Conservation (phyloP, 2,888 invertebrate species). For the Furcula furcula region DNA sequence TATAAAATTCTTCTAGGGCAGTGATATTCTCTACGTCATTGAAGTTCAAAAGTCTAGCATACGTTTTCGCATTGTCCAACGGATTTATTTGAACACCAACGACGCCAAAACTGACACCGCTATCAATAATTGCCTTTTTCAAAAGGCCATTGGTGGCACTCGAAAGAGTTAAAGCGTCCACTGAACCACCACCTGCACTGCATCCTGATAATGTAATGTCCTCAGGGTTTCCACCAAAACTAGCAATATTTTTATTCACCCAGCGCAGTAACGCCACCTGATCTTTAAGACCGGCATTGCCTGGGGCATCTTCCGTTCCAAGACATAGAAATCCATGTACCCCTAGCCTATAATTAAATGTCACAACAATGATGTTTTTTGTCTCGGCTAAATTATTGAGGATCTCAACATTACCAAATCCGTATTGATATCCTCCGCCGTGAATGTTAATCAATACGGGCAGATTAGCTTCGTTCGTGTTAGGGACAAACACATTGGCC, state of each 20-base stretch:
- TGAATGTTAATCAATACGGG: conserved; percentile 67
- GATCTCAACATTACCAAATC: conserved; percentile 39
- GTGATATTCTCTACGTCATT: conserved; percentile 37
- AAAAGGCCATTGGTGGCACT: conserved; percentile 45
- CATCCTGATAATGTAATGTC: conserved; percentile 53
- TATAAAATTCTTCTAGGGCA: conserved; percentile 51
- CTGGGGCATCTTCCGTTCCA: conserved; percentile 51
- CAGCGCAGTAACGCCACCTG: conserved; percentile 51
- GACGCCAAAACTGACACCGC: conserved; percentile 37
- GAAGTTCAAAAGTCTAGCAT: conserved; percentile 39
- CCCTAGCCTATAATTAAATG: conserved; percentile 54
- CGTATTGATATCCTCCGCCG: conserved; percentile 61
- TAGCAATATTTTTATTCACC: conserved; percentile 51
- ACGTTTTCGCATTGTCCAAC: conserved; percentile 42
- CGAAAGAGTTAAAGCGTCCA: conserved; percentile 51
- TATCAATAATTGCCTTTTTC: conserved; percentile 50
- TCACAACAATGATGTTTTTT: conserved; percentile 43
- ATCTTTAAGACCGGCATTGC: conserved; percentile 64
- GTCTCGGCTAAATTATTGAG: conserved; percentile 34
- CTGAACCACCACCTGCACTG: conserved; percentile 52
- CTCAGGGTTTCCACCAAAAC: conserved; percentile 55
- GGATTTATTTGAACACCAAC: conserved; percentile 48
- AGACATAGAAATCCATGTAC: conserved; percentile 53
- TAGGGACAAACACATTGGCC: conserved; percentile 45
- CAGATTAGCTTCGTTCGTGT: conserved; percentile 34